Conservation (phyloP, 2,888 invertebrate species). For the Notodonta dromedarius region DNA sequence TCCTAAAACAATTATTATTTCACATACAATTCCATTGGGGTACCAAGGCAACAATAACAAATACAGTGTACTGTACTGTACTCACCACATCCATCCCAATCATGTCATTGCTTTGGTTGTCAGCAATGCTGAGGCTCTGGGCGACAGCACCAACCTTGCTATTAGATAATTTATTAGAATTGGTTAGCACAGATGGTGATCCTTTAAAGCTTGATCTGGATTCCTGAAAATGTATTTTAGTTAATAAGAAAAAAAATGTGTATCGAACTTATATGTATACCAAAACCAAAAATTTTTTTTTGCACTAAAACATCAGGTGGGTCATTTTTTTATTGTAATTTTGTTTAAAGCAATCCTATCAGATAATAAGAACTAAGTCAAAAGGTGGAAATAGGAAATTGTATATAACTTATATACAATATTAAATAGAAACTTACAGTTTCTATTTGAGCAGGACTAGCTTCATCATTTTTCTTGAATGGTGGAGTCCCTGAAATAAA, state of each 20-base stretch:
- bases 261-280: no score
- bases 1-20: conserved; percentile 41
- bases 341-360: no score
- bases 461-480: conserved; percentile 42
- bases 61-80: background rate
- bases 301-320: no score
- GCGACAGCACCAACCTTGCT: conserved; percentile 17
- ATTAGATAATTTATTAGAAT: conserved; percentile 17
- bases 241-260: no score
- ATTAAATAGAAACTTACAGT: conserved; percentile 18
- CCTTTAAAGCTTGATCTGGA: conserved; percentile 11
- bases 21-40: no score
- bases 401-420: no score
- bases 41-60: no score
- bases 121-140: conserved; percentile 12
- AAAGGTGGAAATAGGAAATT: no score
- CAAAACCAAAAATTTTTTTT: no score
- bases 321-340: no score
- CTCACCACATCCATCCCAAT: conserved; percentile 65
- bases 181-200: conserved; percentile 34
- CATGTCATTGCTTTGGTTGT: conserved; percentile 46
- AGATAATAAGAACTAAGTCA: no score
- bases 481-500: conserved; percentile 61
- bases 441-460: conserved; percentile 9
- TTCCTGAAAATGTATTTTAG: conserved; percentile 24